Percentiles rank a stretch among this genome's conserved stretches.
Conservation (phyloP, 64 coral and sea anemone species). For the Hydrozoanthus tunicans region DNA sequence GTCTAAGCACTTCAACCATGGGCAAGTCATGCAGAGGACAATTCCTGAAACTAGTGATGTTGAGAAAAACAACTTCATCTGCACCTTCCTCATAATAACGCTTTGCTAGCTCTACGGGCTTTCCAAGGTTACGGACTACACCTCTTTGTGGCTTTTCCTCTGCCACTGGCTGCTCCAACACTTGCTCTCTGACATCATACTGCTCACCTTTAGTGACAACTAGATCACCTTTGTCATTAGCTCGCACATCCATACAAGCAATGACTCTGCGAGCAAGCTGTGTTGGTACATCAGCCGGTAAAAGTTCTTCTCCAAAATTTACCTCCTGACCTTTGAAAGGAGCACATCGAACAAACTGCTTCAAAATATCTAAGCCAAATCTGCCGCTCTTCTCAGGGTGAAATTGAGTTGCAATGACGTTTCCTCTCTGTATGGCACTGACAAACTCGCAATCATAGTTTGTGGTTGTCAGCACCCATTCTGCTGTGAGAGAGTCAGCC, state of each 20-base stretch:
- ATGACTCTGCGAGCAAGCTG: constrained; percentile 62
- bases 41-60: constrained; percentile 70
- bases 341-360: constrained; percentile 33
- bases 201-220: constrained; percentile 75
- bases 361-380: constrained; percentile 46
- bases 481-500: neutral
- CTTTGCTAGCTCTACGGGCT: constrained; percentile 61
- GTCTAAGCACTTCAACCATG: constrained; percentile 62
- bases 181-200: constrained; percentile 67
- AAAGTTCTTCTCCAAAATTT: neutral
- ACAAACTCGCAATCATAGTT: constrained; percentile 63
- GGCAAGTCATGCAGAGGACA: constrained; percentile 69
- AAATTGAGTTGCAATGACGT: constrained; percentile 64
- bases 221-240: constrained; percentile 66
- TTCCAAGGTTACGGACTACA: constrained; percentile 56
- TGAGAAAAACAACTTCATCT: constrained; percentile 71
- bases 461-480: constrained; percentile 53
- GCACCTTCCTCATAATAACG: constrained; percentile 65
- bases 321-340: neutral
- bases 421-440: constrained; percentile 56
- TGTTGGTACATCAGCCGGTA: constrained; percentile 14
- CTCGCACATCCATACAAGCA: constrained; percentile 64
- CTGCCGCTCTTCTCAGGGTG: constrained; percentile 67
- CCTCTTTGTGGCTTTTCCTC: constrained; percentile 32
- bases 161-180: neutral